Conservation (phyloP, 2,888 invertebrate genomes). For the Coenonympha glycerion region DNA sequence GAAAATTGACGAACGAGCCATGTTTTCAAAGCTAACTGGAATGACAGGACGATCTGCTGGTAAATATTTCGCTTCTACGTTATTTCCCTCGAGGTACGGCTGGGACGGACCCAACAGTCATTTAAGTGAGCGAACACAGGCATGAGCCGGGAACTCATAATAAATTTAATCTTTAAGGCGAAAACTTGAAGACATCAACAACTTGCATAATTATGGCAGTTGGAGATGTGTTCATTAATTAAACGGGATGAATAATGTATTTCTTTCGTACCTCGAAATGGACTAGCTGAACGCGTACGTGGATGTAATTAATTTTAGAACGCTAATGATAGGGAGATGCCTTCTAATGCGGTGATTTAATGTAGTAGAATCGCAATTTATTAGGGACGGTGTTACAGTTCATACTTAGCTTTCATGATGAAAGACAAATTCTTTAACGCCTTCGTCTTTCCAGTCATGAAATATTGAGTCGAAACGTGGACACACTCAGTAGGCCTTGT, state of each 20-base stretch:
- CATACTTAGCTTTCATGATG: too few species aligned
- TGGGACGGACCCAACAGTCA: constrained; percentile 52
- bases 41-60: constrained; percentile 40
- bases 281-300: too few species aligned
- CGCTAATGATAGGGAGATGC: too few species aligned
- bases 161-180: constrained; percentile 49
- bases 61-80: constrained; percentile 49
- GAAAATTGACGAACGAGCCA: constrained; percentile 16
- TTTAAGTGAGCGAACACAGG: constrained; percentile 47
- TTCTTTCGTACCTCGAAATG: too few species aligned
- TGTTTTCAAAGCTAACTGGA: constrained; percentile 25
- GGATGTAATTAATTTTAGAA: too few species aligned
- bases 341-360: too few species aligned
- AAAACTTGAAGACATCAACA: constrained; percentile 20
- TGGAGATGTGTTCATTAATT: constrained; percentile 16
- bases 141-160: constrained; percentile 48
- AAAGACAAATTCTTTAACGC: too few species aligned
- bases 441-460: too few species aligned
- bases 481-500: too few species aligned
- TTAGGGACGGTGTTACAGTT: too few species aligned
- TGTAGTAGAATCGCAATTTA: too few species aligned
- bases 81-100: constrained; percentile 52
- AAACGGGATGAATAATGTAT: not conserved
- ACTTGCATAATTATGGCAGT: constrained; percentile 7
- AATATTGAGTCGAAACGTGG: too few species aligned